Evolutionary conservation across 2,113 vertebrate species (phyloP), one percentile per base, ranked within the genome.

Genomic region (Okapia johnstoni): DNA sequence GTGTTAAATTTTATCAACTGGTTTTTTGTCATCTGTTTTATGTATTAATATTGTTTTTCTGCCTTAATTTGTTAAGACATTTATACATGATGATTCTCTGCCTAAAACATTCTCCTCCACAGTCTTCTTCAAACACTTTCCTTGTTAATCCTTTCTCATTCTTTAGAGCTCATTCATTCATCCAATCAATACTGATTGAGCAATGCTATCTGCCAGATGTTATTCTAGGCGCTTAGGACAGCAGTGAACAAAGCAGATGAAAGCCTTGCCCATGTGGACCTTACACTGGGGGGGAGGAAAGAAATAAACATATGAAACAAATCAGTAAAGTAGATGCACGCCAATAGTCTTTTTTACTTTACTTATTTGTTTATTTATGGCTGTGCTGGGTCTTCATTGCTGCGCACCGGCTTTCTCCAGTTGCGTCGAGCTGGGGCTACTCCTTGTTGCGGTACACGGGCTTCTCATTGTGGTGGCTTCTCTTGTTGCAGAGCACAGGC

Each of bases 1-100:
- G 25, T 73, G 30, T 61, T 90, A 66, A 92, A 63, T 73, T 94
- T 95, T 90, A 85, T 91, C 81, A 60, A n/a, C 61, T 63, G 81
- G 58, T 66, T 73, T 52, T 55, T 76, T 48, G 66, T 23, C 50
- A 23, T 96, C 50, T 80, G 66, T 92, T 94, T 87, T 63, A 84
- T 80, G 46, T 40, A n/a, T 90, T 48, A 80, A 77, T 86, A 26
- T 40, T 81, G 26, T 46, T 79, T 93, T 93, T 88, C 52, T 95
- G 60, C 30, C 33, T 93, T 77, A 23, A 60, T 93, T 70, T 90
- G 26, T 90, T 25, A 55, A 50, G 7, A 28, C 55, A 43, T 77
- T 73, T 84, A 57, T 48, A 58, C 16, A 55, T 30, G 15, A 58
- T 36, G 28, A 63, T 66, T 96, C 23, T 60, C 76, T 60, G 11